A percentile compares a stretch with the other conserved stretches of the same genome.
These are phyloP conservation scores for Thecocarcelia acutangulata DNA, from an alignment of 2,888 invertebrate species.

Conservation along the genomic window DNA sequence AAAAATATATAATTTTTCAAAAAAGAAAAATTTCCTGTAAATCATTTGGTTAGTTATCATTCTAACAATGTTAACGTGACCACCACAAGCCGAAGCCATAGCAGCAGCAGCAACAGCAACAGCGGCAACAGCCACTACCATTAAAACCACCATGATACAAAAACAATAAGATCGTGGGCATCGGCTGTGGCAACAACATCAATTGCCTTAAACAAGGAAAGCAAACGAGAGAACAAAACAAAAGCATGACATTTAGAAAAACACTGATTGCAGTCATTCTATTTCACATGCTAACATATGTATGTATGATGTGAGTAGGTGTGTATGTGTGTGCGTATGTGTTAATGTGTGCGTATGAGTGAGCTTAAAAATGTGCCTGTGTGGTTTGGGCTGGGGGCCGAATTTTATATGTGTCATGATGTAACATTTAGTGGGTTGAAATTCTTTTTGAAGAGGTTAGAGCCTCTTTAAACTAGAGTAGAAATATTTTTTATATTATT, in stretches of 20 bases:
- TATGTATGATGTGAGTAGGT: not conserved
- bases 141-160: not conserved
- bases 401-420: too few relatives aligned
- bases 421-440: conserved; percentile 7
- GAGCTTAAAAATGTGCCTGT: not conserved
- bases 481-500: not conserved
- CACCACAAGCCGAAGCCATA: conserved; percentile 11
- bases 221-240: conserved; percentile 11
- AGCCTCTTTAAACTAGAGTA: not conserved
- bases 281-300: not conserved
- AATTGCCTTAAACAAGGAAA: conserved; percentile 24
- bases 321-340: not conserved
- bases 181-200: not conserved
- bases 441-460: not conserved
- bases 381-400: not conserved
- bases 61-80: conserved; percentile 53
- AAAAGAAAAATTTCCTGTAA: conserved; percentile 43
- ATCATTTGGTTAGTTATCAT: conserved; percentile 54
- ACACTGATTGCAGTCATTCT: conserved; percentile 36
- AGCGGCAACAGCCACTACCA: not conserved
- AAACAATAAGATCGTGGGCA: conserved; percentile 10
- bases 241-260: conserved; percentile 43
- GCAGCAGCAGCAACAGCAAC: not conserved
- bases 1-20: conserved; percentile 24
- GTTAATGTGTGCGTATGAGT: not conserved